Percentiles rank a stretch among this genome's conserved stretches.
Conservation (phyloP, 2,797 vertebrate species). For the Glyptemys insculpta region DNA sequence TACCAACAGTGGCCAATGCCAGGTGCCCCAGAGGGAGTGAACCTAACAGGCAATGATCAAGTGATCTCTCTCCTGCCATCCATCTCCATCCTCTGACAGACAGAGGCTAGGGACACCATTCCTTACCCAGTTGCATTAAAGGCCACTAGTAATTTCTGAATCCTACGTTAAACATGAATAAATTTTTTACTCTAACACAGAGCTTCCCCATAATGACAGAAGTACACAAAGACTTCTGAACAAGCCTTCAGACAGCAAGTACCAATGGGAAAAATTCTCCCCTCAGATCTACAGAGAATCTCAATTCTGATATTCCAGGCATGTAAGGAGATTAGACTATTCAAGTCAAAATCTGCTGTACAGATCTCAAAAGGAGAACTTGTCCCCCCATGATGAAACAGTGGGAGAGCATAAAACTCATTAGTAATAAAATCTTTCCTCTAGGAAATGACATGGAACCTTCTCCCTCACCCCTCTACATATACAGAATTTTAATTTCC, state of each 20-base stretch:
- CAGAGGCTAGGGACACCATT: too few relatives aligned
- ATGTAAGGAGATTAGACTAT: background rate
- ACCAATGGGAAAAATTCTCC: background rate
- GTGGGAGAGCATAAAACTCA: background rate
- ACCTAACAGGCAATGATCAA: too few relatives aligned
- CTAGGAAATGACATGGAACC: background rate
- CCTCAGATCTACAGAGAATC: background rate
- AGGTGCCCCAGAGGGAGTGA: too few relatives aligned
- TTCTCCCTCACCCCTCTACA: background rate
- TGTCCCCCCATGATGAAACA: background rate
- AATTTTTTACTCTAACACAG: too few relatives aligned
- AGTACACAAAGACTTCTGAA: background rate
- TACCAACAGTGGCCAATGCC: too few relatives aligned
- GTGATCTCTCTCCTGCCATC: too few relatives aligned
- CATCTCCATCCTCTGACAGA: too few relatives aligned
- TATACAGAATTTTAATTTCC: background rate
- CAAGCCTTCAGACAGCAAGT: background rate
- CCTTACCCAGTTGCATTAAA: background rate
- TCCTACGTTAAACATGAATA: background rate
- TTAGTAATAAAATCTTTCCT: background rate
- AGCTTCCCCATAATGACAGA: background rate
- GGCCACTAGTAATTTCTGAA: background rate
- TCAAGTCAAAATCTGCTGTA: background rate
- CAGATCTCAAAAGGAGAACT: background rate
- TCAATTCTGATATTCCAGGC: background rate